Evolutionary conservation across 2,888 invertebrate genomes (phyloP).

Genomic region (Dryomyza anilis): DNA sequence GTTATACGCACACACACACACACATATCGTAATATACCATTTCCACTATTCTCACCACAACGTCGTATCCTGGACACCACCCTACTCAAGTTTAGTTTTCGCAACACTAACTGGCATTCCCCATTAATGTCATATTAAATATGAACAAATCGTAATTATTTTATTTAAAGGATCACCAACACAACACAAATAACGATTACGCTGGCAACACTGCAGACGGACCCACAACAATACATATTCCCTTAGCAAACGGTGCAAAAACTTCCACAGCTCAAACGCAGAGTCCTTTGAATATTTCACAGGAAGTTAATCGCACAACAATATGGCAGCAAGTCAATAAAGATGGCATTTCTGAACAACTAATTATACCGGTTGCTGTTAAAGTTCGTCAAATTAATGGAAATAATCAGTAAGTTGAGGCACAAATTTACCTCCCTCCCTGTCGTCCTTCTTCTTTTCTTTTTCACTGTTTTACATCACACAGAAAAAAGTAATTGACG

Average conservation of each 20-base stretch:
- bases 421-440: neutral
- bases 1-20: neutral
- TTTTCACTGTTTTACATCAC: neutral
- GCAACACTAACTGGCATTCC: neutral
- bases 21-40: no score
- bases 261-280: constrained; percentile 51
- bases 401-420: constrained; percentile 57
- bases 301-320: constrained; percentile 90
- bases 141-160: constrained; percentile 17
- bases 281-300: constrained; percentile 85
- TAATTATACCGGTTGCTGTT: constrained; percentile 55
- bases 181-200: constrained; percentile 56
- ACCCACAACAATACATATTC: constrained; percentile 64
- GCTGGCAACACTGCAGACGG: constrained; percentile 38
- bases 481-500: no score
- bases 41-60: neutral
- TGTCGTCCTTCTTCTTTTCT: neutral
- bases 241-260: constrained; percentile 86
- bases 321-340: constrained; percentile 93
- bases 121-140: neutral
- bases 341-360: constrained; percentile 57
- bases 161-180: constrained; percentile 54
- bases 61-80: neutral
- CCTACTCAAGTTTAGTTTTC: neutral
- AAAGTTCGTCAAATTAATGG: constrained; percentile 59